Base-by-base conservation (phyloP, 2,888 invertebrate species). In the Eupithecia dodoneata region DNA sequence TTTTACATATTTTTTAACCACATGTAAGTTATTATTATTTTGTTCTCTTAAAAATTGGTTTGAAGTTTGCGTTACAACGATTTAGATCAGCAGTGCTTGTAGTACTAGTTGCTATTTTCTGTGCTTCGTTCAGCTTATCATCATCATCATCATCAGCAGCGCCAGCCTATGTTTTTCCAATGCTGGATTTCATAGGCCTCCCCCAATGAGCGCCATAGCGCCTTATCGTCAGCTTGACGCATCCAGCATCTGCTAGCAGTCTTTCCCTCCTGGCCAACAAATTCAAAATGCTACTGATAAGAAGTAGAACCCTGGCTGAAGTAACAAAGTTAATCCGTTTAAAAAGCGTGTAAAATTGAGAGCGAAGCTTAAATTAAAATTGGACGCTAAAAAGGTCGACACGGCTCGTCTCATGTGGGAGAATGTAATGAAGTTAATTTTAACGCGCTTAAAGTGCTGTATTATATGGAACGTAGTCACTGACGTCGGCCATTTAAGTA, bases 351-450 rank as follows among this genome's bases (percentile, higher is more conserved):
- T 79, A 75, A 81, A 84, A 85, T 81, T 80, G 77, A 77, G 80
- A 81, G 73, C 77, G 66, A 82, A 81, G 81, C 79, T 76, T 73
- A 85, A 83, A 87, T 87, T 87, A 87, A 89, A 87, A 88, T 87
- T 85, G 82, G 80, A 87, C 83, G 84, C 81, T 85, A 85, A 88
- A 88, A 88, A 87, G 83, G 85, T 81, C 81, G 81, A 81, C 82
- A 79, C 81, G 83, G 74, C 81, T 83, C 72, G 72, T 75, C 87
- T 85, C 84, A 81, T 82, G 84, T 80, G 81, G 81, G 79, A 80
- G 80, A 66, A 72, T 65, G 83, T 89, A 89, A 90, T 83, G 81
- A 86, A 87, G 86, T 89, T 88, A 90, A 88, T 86, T 80, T 84
- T 87, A 89, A 89, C 87, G 83, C 85, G 88, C 84, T 90, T 87